Conservation (phyloP, 2,888 invertebrate species). For the Tipula helvola region DNA sequence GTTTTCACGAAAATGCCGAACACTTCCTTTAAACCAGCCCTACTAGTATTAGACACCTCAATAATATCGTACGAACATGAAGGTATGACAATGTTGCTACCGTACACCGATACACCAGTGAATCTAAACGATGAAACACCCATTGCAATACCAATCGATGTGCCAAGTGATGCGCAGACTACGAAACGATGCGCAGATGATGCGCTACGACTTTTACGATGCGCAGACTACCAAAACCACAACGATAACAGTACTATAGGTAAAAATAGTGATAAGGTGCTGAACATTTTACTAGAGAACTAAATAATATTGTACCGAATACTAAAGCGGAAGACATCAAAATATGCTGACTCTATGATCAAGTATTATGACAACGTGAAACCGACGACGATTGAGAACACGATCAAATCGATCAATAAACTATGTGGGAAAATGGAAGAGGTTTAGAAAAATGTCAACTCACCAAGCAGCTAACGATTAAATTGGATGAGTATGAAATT, state of each 20-base stretch:
- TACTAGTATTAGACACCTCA: too few relatives aligned
- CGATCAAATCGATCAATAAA: slow-evolving; percentile 35
- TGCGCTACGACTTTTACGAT: too few relatives aligned
- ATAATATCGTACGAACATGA: too few relatives aligned
- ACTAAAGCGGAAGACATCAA: slow-evolving; percentile 43
- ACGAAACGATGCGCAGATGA: too few relatives aligned
- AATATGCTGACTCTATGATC: not conserved
- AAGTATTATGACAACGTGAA: not conserved
- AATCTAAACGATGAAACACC: not conserved
- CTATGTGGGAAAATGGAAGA: slow-evolving; percentile 29
- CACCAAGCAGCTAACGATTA: not conserved
- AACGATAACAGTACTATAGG: slow-evolving; percentile 26
- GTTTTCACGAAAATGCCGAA: too few relatives aligned
- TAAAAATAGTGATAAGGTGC: slow-evolving; percentile 55
- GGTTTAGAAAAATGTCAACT: not conserved
- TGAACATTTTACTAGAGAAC: slow-evolving; percentile 74
- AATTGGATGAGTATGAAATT: not conserved
- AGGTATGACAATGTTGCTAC: too few relatives aligned
- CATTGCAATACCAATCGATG: not conserved
- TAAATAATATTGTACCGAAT: slow-evolving; percentile 70
- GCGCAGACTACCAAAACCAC: slow-evolving; percentile 25
- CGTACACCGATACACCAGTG: too few relatives aligned
- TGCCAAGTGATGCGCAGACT: not conserved
- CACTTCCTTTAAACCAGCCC: too few relatives aligned
- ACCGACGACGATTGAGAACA: slow-evolving; percentile 28